Percentiles rank a stretch among this genome's conserved stretches.
Evolutionary conservation across 2,888 invertebrate genomes (phyloP).

Genomic region (Penaeus monodon): DNA sequence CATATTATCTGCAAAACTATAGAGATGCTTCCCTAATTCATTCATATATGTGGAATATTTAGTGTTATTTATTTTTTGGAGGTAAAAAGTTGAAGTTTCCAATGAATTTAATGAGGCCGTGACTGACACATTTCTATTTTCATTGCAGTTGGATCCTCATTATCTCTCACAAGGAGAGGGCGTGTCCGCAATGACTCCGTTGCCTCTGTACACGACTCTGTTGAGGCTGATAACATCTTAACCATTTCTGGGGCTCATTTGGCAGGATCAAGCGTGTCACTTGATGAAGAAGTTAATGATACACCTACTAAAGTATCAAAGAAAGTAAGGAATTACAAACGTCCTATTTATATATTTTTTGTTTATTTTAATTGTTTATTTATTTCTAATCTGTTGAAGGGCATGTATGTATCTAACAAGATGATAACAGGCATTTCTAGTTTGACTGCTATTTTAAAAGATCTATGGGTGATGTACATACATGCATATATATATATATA

Average conservation of each 20-base stretch:
- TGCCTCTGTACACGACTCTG: conserved; percentile 46
- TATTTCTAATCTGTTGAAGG: neutral
- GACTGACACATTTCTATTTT: neutral
- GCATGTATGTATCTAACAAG: no score
- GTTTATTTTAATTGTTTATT: neutral
- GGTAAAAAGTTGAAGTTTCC: no score
- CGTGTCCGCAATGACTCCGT: conserved; percentile 27
- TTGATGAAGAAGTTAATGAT: conserved; percentile 8
- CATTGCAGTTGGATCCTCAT: conserved; percentile 33
- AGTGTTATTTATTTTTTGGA: no score
- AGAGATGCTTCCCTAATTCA: no score
- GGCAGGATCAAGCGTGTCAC: conserved; percentile 26
- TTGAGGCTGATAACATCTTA: conserved; percentile 48
- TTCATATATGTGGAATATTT: no score
- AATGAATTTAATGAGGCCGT: no score
- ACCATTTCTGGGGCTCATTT: conserved; percentile 48
- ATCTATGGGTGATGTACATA: no score
- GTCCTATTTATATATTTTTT: neutral
- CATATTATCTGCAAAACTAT: no score
- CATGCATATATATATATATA: no score
- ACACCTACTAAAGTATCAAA: conserved; percentile 9
- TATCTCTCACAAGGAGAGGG: conserved; percentile 14
- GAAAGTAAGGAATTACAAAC: conserved; percentile 22
- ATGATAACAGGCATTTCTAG: no score
- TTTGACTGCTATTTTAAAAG: no score